Conservation (phyloP, 92 coral and sea anemone species). For the Umimayanthus kanabou region DNA sequence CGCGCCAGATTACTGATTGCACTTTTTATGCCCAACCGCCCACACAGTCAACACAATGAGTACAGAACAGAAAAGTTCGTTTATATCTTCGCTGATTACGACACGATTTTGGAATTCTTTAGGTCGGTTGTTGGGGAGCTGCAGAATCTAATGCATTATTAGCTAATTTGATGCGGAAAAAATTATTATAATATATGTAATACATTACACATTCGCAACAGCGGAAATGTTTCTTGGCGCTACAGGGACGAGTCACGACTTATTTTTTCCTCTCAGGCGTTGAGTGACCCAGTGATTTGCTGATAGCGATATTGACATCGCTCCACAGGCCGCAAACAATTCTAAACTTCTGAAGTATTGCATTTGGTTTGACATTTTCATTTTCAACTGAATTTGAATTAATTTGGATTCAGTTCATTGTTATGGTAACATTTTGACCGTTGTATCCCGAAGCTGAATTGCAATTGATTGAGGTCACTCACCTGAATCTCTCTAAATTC, state of each 20-base stretch:
- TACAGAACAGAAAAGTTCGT: background rate
- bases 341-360: background rate
- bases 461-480: background rate
- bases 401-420: background rate
- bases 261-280: background rate
- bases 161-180: background rate
- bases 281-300: background rate
- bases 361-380: background rate
- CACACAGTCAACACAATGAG: constrained; percentile 23
- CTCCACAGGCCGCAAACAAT: background rate
- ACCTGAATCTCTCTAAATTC: background rate
- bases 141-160: background rate
- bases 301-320: too few species aligned
- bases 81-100: background rate
- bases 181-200: background rate
- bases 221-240: background rate
- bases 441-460: background rate
- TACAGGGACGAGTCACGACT: background rate
- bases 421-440: background rate
- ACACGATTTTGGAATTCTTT: constrained; percentile 3
- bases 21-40: constrained; percentile 24
- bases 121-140: background rate
- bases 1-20: background rate
- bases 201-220: background rate
- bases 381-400: too few species aligned